Base-by-base conservation (phyloP, 2,797 vertebrate genomes). In the Pagetopsis macropterus region DNA sequence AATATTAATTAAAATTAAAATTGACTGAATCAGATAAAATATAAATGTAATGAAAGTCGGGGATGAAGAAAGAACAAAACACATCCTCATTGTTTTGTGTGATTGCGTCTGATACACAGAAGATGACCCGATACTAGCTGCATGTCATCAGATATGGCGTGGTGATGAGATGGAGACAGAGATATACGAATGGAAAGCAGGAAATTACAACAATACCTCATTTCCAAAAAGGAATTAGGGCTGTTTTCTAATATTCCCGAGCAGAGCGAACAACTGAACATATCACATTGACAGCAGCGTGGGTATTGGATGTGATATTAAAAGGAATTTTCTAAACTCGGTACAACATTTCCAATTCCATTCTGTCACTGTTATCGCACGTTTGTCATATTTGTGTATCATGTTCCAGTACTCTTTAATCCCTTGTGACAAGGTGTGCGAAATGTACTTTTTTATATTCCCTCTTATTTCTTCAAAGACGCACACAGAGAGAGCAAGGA, bases 351-450 rank as follows among this genome's bases (percentile, higher is more conserved):
- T 90, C 81, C 80, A 89, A 89, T 91, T 91, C 83, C 77, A 70
- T 89, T 81, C 84, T 81, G 75, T 87, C 84, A 84, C 69, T 64
- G 86, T 84, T 91, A 92, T 91, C 89, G 81, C 50, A 43, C 60
- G 65, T 88, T 91, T 89, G 85, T 91, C 89, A 86, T 82, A 88
- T 91, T 91, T 86, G 76, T 85, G 77, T 84, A 89, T 87, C 79
- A 65, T 83, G 81, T 90, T 72, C 72, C 83, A 79, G 74, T 82
- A 63, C 75, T 87, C 63, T 88, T 86, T 89, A 91, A 93, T 89
- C 89, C 87, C 76, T 43, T 50, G 55, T 90, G 88, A 92, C 88
- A 89, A 85, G 66, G 76, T 88, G 78, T 84, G 81, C 60, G 78
- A 86, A 85, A 83, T 82, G 37, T 76, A 78, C 70, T 76, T 86